phyloP scores from a whole-genome alignment of 2,797 vertebrate species.

The Carcharodon carcharias region DNA sequence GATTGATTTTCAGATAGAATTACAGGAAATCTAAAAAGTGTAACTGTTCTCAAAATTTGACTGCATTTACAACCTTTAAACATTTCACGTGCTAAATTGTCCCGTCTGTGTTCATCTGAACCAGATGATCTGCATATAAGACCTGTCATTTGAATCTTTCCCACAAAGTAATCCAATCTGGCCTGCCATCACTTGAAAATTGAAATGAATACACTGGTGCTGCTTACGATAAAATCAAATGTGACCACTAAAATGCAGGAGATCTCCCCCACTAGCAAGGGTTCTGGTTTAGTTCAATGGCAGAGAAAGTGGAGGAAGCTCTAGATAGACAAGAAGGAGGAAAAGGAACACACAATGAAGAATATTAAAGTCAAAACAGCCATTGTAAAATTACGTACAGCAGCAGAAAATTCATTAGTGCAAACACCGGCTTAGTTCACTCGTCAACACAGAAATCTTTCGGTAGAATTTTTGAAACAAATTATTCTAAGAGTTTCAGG shows the following conservation, averaged over 20 bases:
- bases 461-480: not conserved
- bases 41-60: not conserved
- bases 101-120: not conserved
- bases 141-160: not conserved
- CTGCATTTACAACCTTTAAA: not conserved
- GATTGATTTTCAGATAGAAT: not conserved
- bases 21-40: not conserved
- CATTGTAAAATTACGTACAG: not conserved
- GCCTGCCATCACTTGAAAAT: not conserved
- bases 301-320: not conserved
- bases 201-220: not conserved
- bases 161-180: not conserved
- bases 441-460: not conserved
- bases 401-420: not conserved
- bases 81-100: not conserved
- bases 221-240: not conserved
- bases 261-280: not conserved
- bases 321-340: not conserved
- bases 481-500: not conserved
- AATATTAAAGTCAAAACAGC: not conserved
- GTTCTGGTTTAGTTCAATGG: not conserved
- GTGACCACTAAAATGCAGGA: not conserved
- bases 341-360: not conserved
- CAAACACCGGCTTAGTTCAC: not conserved
- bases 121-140: not conserved